A percentile compares a stretch with the other conserved stretches of the same genome.
Conservation (phyloP, 2,797 vertebrate species). For the Pipistrellus nathusii region DNA sequence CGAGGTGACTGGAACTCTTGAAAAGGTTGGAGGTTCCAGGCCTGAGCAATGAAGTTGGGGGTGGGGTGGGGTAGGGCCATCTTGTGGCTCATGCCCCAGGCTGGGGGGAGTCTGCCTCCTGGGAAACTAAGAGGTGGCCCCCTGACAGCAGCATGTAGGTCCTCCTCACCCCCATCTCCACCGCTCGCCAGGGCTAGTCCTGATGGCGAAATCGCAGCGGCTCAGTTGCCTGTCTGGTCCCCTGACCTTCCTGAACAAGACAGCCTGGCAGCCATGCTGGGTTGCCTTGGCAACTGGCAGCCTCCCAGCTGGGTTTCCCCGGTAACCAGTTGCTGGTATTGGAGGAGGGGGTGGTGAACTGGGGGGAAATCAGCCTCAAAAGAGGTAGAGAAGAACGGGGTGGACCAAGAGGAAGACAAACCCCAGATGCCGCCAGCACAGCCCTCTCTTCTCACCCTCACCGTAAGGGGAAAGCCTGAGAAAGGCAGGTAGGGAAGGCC, state of each 20-base stretch:
- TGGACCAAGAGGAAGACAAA: slow-evolving; percentile 59
- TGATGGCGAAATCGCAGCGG: slow-evolving; percentile 56
- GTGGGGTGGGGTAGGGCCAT: background rate
- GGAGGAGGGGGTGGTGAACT: slow-evolving; percentile 71
- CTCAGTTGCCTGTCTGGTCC: slow-evolving; percentile 69
- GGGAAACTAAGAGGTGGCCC: slow-evolving; percentile 19
- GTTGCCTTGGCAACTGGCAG: slow-evolving; percentile 83
- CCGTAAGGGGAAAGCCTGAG: slow-evolving; percentile 47
- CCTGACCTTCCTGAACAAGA: slow-evolving; percentile 82
- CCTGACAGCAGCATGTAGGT: slow-evolving; percentile 30
- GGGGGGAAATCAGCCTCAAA: slow-evolving; percentile 64
- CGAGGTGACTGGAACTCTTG: background rate
- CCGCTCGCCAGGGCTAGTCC: background rate
- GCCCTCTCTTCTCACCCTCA: background rate
- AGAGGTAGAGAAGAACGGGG: slow-evolving; percentile 70
- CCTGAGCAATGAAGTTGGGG: background rate
- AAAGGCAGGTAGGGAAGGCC: slow-evolving; percentile 70
- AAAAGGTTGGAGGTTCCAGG: background rate
- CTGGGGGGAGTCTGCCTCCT: background rate
- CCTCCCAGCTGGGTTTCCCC: slow-evolving; percentile 86
- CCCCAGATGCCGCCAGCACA: slow-evolving; percentile 61
- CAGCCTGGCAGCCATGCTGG: slow-evolving; percentile 78
- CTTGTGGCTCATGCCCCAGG: background rate
- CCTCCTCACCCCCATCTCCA: background rate
- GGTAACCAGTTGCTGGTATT: slow-evolving; percentile 82